A percentile compares a stretch with the other conserved stretches of the same genome.
Conservation (phyloP, 1,140 invertebrate genomes). For the Diorhabda elongata region DNA sequence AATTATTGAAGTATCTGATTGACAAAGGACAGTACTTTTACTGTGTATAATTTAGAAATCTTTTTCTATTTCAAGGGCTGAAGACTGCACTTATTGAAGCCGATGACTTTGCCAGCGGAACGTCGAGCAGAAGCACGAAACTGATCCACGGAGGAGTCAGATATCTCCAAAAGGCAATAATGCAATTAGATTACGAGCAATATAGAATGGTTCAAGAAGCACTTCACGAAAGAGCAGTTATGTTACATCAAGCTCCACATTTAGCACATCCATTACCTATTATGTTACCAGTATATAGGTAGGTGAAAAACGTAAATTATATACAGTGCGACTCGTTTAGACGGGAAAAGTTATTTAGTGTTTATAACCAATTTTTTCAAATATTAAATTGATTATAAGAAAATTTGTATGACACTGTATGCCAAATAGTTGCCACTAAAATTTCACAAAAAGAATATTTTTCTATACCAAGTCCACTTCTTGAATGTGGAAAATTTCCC, state of each 20-base stretch:
- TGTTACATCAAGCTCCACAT: conserved; percentile 95
- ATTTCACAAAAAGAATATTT: no score
- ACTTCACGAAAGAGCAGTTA: conserved; percentile 87
- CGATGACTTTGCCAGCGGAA: conserved; percentile 97
- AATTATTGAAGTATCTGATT: no score
- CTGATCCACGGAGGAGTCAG: conserved; percentile 98
- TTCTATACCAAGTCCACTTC: no score
- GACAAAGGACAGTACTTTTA: no score
- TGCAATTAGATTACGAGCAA: conserved; percentile 89
- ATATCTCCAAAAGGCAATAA: conserved; percentile 96
- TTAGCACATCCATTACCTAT: conserved; percentile 95
- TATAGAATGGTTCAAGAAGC: conserved; percentile 99
- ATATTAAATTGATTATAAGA: no score
- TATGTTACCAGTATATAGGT: conserved; percentile 97
- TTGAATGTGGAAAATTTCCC: no score
- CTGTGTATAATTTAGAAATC: no score
- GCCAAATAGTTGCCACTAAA: no score
- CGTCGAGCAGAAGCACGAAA: conserved; percentile 94
- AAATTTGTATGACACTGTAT: no score
- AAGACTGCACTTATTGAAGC: conserved; percentile 95
- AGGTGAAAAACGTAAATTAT: conserved; percentile 44
- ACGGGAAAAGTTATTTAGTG: no score
- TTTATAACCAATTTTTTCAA: no score
- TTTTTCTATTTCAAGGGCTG: conserved; percentile 53
- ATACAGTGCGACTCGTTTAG: no score